Conservation (phyloP, 2,113 vertebrate species). For the Neomonachus schauinslandi region DNA sequence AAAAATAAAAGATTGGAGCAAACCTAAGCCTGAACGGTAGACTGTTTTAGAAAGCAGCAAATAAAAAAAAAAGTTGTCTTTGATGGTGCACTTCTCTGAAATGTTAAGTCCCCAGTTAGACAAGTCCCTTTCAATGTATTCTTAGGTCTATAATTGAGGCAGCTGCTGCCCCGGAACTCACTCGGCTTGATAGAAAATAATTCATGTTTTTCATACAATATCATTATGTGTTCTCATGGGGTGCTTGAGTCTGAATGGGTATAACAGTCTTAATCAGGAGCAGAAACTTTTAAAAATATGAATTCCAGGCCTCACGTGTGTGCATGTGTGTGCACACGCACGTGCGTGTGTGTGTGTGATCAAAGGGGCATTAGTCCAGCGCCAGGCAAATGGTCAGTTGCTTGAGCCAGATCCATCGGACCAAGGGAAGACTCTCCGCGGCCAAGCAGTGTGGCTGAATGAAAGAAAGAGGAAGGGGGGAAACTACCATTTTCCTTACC, state of each 20-base stretch:
- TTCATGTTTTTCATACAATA: conserved; percentile 3
- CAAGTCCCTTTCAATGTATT: not conserved
- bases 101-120: not conserved
- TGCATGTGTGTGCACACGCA: not conserved
- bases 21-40: not conserved
- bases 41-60: not conserved
- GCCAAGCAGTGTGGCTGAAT: not conserved
- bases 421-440: not conserved
- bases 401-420: not conserved
- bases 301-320: not conserved
- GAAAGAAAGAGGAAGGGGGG: not conserved
- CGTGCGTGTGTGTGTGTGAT: not conserved
- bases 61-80: not conserved
- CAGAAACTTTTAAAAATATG: conserved; percentile 6
- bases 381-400: not conserved
- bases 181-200: not conserved
- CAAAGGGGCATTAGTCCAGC: not conserved
- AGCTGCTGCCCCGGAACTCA: not conserved
- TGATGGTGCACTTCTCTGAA: not conserved
- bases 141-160: not conserved
- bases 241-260: not conserved
- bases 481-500: not conserved
- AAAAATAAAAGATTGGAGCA: conserved; percentile 4
- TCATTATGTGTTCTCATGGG: not conserved
- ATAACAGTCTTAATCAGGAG: not conserved